Evolutionary conservation across 1,140 invertebrate species (phyloP), one percentile per base, ranked within the genome.

Genomic region (Asbolus verrucosus): DNA sequence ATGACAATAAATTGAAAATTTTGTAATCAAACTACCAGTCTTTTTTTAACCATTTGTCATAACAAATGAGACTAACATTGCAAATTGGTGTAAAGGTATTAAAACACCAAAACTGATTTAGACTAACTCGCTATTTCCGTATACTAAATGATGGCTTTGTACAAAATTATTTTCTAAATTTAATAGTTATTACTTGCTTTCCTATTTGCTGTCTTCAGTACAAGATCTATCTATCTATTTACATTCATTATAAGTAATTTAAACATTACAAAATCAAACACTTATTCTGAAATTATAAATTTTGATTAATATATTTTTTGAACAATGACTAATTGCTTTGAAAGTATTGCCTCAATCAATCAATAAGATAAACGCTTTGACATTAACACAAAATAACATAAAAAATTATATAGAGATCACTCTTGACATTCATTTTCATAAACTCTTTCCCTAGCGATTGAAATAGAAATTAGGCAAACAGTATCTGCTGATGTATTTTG

Each of bases 121-220:
- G 60, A 39, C 60, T 62, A 70, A 36, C 14, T 38, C 59, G 36
- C 36, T 62, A 38, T 62, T 39, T 67, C 74, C 76, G 76, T 77
- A 77, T 77, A 77, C 76, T 75, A 75, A 76, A 73, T 67, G 61
- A 69, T 74, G 70, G 68, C 72, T 76, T 74, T 76, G 75, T 76
- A 76, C 73, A 76, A 73, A 72, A 73, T 41, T 66, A 65, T 70
- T 70, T 65, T 16, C 61, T 67, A 70, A n/a, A 43, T 60, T 66
- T 67, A 39, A 61, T 67, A 62, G 18, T 62, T 69, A 69, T 70
- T 67, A 66, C 69, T 65, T 54, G 46, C 50, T 30, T 54, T 50
- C 50, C 65, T 54, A 67, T 67, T 46, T 67, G 43, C 41, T 67
- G 16, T 36, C 30, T 54, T 67, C 65, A 54, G 43, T 67, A 67